These are phyloP conservation scores for Spialia ferax DNA, from an alignment of 2,888 invertebrate genomes.

Conservation along the genomic window DNA sequence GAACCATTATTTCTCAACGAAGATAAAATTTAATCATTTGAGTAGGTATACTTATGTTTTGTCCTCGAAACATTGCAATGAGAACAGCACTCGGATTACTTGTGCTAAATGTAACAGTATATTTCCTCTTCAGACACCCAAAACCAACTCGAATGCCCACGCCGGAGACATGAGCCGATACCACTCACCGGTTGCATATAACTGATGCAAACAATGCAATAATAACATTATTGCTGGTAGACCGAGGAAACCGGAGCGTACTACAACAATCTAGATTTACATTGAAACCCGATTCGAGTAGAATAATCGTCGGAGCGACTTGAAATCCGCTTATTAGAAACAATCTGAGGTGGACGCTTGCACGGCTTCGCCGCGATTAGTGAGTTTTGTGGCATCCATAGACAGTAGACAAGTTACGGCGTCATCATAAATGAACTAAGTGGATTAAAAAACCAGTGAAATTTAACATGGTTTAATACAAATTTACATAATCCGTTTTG, in stretches of 20 bases:
- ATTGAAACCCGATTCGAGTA: conserved; percentile 72
- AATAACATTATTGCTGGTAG: conserved; percentile 35
- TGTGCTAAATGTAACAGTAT: conserved; percentile 20
- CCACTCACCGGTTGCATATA: conserved; percentile 27
- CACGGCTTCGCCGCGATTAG: conserved; percentile 59
- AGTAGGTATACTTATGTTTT: neutral
- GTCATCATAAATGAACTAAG: neutral
- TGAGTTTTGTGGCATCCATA: conserved; percentile 31
- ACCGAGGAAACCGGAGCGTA: conserved; percentile 66
- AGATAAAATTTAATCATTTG: neutral
- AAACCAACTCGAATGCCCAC: conserved; percentile 30
- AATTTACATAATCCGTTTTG: neutral
- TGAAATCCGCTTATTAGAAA: conserved; percentile 75
- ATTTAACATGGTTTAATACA: neutral
- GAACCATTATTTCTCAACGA: neutral
- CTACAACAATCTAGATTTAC: conserved; percentile 75
- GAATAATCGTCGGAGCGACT: conserved; percentile 54
- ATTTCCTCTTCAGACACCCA: conserved; percentile 31
- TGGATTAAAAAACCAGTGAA: neutral
- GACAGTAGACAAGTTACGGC: conserved; percentile 2
- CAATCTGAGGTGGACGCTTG: conserved; percentile 60
- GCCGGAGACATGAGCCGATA: conserved; percentile 8
- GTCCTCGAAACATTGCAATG: conserved; percentile 3
- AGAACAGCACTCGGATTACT: neutral
- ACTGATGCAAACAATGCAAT: conserved; percentile 33